A percentile compares a stretch with the other conserved stretches of the same genome.
These are phyloP conservation scores for Lanius ludovicianus DNA, from an alignment of 2,113 vertebrate genomes.

Conservation along the genomic window DNA sequence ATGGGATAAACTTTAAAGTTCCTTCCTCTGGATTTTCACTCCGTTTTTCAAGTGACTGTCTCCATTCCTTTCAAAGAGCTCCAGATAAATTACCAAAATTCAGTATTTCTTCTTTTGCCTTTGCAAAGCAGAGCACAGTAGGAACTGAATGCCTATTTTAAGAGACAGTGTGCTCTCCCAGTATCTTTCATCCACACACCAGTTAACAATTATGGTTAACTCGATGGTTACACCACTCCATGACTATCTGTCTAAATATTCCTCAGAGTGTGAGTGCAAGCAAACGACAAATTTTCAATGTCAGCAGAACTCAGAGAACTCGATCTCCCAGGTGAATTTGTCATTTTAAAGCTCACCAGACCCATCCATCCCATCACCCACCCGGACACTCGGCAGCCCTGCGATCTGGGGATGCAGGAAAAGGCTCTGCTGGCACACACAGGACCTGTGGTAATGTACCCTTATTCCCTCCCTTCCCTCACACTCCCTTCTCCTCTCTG, in stretches of 20 bases:
- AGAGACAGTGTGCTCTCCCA: constrained; percentile 2
- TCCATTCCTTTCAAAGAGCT: neutral
- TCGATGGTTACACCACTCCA: constrained; percentile 36
- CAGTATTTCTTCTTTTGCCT: neutral
- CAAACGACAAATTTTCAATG: neutral
- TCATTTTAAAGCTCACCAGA: constrained; percentile 58
- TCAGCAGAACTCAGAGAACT: constrained; percentile 18
- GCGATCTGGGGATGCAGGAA: constrained; percentile 37
- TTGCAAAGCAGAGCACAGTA: neutral
- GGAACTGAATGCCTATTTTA: neutral
- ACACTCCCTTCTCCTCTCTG: neutral
- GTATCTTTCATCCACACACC: neutral
- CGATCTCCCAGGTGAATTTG: constrained; percentile 57
- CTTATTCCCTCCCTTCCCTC: neutral
- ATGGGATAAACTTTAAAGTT: neutral
- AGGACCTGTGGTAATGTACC: constrained; percentile 66
- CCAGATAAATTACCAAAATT: neutral
- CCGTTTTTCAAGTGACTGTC: neutral
- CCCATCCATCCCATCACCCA: neutral
- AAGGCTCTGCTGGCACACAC: constrained; percentile 44
- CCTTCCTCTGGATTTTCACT: neutral
- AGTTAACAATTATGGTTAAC: constrained; percentile 71
- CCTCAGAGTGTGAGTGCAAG: neutral
- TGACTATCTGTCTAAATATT: constrained; percentile 19
- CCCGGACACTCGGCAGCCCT: constrained; percentile 24